Base-by-base conservation (phyloP, 2,888 invertebrate species). In the Therioaphis trifolii region DNA sequence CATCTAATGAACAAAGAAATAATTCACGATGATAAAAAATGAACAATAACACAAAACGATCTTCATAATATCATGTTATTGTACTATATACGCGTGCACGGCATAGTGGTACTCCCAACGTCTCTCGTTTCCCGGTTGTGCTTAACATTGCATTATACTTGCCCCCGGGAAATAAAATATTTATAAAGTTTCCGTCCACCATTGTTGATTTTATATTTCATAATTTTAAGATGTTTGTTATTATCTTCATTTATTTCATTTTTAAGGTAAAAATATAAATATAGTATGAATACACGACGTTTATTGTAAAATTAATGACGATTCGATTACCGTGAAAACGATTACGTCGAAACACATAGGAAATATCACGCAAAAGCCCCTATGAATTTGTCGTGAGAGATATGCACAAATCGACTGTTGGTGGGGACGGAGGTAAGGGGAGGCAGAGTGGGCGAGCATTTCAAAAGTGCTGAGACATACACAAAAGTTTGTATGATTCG, bases 401-500 rank as follows among this genome's bases (percentile, higher is more conserved):
- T 0, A 15, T 9, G 35, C 29, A 21, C 21, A 12, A 46, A 9
- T 14, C 46, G 27, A n/a, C n/a, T n/a, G n/a, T n/a, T n/a, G n/a
- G n/a, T n/a, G n/a, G n/a, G n/a, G n/a, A n/a, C n/a, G n/a, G n/a
- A n/a, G n/a, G n/a, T n/a, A n/a, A n/a, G n/a, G n/a, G n/a, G n/a
- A n/a, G 61, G 24, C 58, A n/a, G 21, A 27, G 27, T 27, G n/a
- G 27, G n/a, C 21, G 55, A 79, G 79, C 58, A 58, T 71, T 43
- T 15, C 43, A 69, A 78, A 78, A 78, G 68, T 68, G 78, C 68
- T 55, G 68, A 78, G 52, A 35, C 78, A 52, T 68, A 43, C 27
- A 24, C 66, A 52, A 69, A 68, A 78, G 68, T 55, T 78, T 35
- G 55, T 69, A 66, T 43, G 69, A 58, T 71, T 71, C 55, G 55